Percentiles rank a stretch among this genome's conserved stretches.
phyloP scores from a whole-genome alignment of 2,113 vertebrate genomes.

The Spea multiplicata region DNA sequence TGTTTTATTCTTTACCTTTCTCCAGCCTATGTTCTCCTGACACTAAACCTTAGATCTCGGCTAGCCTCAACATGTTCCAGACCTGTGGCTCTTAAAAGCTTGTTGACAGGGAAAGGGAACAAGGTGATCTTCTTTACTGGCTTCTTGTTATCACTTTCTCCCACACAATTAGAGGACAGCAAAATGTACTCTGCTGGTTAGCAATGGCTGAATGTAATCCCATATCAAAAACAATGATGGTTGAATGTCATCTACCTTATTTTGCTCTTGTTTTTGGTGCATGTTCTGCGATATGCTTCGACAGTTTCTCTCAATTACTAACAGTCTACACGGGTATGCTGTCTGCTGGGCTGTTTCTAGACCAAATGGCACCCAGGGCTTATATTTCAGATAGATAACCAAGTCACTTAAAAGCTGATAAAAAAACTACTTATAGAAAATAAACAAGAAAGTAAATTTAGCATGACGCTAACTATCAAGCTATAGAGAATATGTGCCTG shows the following conservation, averaged over 20 bases:
- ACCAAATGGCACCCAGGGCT: no score
- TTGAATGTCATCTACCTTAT: background rate
- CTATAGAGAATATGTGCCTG: no score
- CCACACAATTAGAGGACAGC: slow-evolving; percentile 44
- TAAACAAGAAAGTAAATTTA: no score
- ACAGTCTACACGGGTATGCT: background rate
- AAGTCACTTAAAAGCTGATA: no score
- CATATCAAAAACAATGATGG: slow-evolving; percentile 20
- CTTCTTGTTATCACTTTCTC: slow-evolving; percentile 47
- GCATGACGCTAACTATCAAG: no score
- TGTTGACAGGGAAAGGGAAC: slow-evolving; percentile 42
- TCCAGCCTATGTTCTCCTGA: background rate
- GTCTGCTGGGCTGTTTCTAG: no score
- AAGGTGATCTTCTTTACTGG: slow-evolving; percentile 35
- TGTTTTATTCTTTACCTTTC: slow-evolving; percentile 23
- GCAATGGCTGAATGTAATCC: slow-evolving; percentile 33
- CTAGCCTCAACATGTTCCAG: slow-evolving; percentile 43
- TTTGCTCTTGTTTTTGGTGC: background rate
- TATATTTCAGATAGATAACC: no score
- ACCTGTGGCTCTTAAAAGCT: slow-evolving; percentile 38
- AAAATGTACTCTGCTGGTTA: slow-evolving; percentile 41
- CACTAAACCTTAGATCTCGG: slow-evolving; percentile 26
- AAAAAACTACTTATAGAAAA: no score
- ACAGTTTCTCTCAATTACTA: background rate
- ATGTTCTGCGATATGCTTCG: background rate